These are phyloP conservation scores for Eristalis intricaria DNA, from an alignment of 2,888 invertebrate genomes.

Conservation along the genomic window DNA sequence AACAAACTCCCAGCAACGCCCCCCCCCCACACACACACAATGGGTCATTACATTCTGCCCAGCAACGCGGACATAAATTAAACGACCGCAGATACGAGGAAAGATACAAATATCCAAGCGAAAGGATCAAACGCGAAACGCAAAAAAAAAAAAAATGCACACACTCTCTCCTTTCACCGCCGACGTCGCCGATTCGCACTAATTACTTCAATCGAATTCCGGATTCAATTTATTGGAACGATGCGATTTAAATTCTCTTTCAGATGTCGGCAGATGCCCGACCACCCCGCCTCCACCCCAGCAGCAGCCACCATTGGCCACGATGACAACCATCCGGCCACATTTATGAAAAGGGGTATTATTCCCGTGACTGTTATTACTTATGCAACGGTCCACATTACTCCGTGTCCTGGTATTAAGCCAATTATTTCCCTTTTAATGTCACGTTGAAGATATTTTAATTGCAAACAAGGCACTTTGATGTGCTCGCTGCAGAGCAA, in stretches of 20 bases:
- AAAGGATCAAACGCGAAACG: conserved; percentile 3
- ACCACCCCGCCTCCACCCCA: not conserved
- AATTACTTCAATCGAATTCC: conserved; percentile 59
- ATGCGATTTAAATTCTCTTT: conserved; percentile 50
- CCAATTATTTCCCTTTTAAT: conserved; percentile 65
- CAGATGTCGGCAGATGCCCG: not conserved
- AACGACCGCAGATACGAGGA: conserved; percentile 40
- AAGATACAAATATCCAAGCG: conserved; percentile 2
- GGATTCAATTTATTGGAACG: conserved; percentile 56
- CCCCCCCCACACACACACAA: not conserved
- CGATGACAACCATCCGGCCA: conserved; percentile 17
- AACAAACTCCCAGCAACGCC: not conserved
- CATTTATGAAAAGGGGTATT: conserved; percentile 39
- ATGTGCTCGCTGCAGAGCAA: not conserved
- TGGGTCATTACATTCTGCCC: conserved; percentile 9
- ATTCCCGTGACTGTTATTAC: conserved; percentile 7
- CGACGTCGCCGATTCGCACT: conserved; percentile 14
- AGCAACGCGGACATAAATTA: conserved; percentile 35
- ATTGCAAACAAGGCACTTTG: conserved; percentile 44
- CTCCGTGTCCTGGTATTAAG: conserved; percentile 42
- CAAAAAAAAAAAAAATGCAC: not conserved
- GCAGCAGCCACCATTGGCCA: not conserved
- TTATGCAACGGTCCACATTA: conserved; percentile 13
- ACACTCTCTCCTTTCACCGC: not conserved
- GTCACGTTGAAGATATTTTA: conserved; percentile 59